These are phyloP conservation scores for Paraplagusia blochii DNA, from an alignment of 2,113 vertebrate species.

Conservation along the genomic window DNA sequence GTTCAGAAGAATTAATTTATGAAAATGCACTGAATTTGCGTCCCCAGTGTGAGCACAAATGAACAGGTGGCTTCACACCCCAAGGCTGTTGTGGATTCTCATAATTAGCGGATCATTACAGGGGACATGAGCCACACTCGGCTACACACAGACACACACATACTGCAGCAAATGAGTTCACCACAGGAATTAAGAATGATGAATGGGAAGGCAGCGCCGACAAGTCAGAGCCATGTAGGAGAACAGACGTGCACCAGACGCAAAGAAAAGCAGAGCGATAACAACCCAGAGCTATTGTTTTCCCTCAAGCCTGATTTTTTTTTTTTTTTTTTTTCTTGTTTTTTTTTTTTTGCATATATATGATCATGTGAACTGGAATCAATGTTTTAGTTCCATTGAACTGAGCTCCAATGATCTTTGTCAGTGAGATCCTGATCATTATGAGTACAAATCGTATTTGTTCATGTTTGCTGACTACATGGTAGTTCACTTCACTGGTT, in stretches of 20 bases:
- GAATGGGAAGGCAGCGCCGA: conserved; percentile 16
- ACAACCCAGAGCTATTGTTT: too few species aligned
- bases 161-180: conserved; percentile 44
- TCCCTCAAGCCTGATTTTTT: too few species aligned
- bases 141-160: conserved; percentile 13
- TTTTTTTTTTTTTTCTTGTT: not conserved
- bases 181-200: conserved; percentile 38
- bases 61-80: conserved; percentile 42
- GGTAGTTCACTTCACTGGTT: too few species aligned
- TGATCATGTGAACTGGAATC: too few species aligned
- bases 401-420: too few species aligned
- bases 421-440: too few species aligned
- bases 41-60: not conserved
- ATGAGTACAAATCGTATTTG: too few species aligned
- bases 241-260: not conserved
- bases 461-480: too few species aligned
- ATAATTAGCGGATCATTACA: conserved; percentile 59
- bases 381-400: too few species aligned
- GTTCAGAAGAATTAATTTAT: too few species aligned
- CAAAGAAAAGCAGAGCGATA: not conserved
- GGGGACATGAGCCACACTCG: conserved; percentile 22
- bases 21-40: too few species aligned
- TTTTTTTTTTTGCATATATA: not conserved
- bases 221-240: not conserved
- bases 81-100: conserved; percentile 30